These are phyloP conservation scores for Leptinotarsa defecta DNA, from an alignment of 1,140 invertebrate genomes.

Conservation along the genomic window DNA sequence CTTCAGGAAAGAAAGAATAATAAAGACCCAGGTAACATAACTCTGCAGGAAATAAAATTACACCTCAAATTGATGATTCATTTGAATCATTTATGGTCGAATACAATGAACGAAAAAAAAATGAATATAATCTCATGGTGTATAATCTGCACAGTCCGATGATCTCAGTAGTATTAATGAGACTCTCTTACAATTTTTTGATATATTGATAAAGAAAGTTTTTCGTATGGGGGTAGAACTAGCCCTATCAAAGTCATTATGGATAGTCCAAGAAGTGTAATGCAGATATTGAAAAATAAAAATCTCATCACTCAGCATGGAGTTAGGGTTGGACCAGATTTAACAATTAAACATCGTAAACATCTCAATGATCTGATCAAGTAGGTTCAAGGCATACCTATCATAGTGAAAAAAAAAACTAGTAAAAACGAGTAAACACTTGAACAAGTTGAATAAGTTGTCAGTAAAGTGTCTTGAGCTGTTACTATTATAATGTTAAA, in stretches of 20 bases:
- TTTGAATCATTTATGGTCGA: no score
- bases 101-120: no score
- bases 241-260: constrained; percentile 6
- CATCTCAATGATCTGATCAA: not conserved
- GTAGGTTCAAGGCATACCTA: not conserved
- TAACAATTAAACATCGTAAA: constrained; percentile 8
- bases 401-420: constrained; percentile 12
- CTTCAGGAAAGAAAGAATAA: no score
- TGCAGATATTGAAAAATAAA: constrained; percentile 15
- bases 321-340: not conserved
- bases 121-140: constrained; percentile 2
- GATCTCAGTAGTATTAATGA: not conserved
- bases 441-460: constrained; percentile 7
- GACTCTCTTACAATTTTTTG: not conserved
- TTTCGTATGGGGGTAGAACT: constrained; percentile 2
- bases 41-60: no score
- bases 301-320: not conserved
- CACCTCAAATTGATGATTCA: no score
- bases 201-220: constrained; percentile 11
- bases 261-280: constrained; percentile 10
- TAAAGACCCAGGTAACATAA: no score
- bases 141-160: constrained; percentile 7
- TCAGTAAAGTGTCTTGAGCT: no score
- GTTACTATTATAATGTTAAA: not conserved
- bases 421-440: not conserved